Conservation (phyloP, 2,888 invertebrate species). For the Callyntrura guangdongensis region DNA sequence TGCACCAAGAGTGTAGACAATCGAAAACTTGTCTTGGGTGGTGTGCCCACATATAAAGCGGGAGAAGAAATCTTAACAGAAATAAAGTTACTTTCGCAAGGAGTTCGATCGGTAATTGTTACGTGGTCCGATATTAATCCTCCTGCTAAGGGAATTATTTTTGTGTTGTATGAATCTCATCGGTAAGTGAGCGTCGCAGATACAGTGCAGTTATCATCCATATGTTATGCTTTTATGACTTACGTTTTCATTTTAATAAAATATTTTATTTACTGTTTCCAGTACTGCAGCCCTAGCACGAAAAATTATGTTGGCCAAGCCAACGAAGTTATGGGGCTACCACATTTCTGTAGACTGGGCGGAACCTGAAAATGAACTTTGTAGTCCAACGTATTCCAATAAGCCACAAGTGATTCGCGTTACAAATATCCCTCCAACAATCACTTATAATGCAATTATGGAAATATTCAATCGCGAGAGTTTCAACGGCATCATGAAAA, state of each 20-base stretch:
- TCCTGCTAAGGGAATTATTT: neutral
- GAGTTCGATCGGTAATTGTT: neutral
- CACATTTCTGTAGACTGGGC: constrained; percentile 56
- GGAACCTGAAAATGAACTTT: constrained; percentile 1
- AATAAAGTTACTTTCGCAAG: neutral
- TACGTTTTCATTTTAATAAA: neutral
- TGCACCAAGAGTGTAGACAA: constrained; percentile 64
- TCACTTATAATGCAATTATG: neutral
- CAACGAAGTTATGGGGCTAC: constrained; percentile 13
- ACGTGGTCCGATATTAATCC: neutral
- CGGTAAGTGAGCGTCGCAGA: constrained; percentile 67
- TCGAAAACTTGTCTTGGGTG: constrained; percentile 42
- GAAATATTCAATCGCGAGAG: neutral
- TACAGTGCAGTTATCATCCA: too few relatives aligned
- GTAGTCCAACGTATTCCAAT: neutral
- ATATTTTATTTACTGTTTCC: neutral
- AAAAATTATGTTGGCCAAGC: neutral
- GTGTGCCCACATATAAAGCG: constrained; percentile 49
- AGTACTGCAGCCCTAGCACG: constrained; percentile 65
- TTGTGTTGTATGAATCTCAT: constrained; percentile 37
- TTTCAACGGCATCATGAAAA: neutral
- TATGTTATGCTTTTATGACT: too few relatives aligned
- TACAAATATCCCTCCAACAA: neutral
- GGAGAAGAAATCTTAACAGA: constrained; percentile 27
- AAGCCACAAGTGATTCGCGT: neutral